Percentiles rank a stretch among this genome's conserved stretches.
These are phyloP conservation scores for Trematomus loennbergii DNA, from an alignment of 2,113 vertebrate genomes.

Conservation along the genomic window DNA sequence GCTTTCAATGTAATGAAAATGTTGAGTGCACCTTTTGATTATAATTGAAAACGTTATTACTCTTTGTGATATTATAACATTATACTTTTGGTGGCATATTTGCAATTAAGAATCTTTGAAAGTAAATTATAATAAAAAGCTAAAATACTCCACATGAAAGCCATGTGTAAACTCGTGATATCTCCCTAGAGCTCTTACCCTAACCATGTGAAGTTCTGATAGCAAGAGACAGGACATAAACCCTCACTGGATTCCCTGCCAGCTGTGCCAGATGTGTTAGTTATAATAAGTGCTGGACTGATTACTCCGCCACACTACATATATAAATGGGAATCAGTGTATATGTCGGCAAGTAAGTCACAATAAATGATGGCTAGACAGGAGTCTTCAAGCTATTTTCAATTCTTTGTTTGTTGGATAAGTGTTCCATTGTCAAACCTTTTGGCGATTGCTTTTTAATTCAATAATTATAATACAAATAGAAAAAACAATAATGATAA, in stretches of 20 bases:
- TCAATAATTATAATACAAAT: too few species aligned
- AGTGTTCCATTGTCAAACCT: too few species aligned
- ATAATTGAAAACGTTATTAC: too few species aligned
- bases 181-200: not conserved
- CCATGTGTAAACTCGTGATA: not conserved
- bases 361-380: not conserved
- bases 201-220: too few species aligned
- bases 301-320: not conserved
- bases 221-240: not conserved
- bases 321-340: not conserved
- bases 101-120: not conserved
- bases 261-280: not conserved
- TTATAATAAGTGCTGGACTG: not conserved
- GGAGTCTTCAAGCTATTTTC: too few species aligned
- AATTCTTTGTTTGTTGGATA: too few species aligned
- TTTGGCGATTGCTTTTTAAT: too few species aligned
- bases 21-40: not conserved
- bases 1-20: not conserved
- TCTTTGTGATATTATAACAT: not conserved
- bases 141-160: not conserved
- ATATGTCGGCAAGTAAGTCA: not conserved
- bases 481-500: too few species aligned
- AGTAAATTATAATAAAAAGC: not conserved
- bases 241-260: not conserved
- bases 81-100: not conserved